A percentile compares a stretch with the other conserved stretches of the same genome.
These are phyloP conservation scores for Datnioides undecimradiatus DNA, from an alignment of 2,113 vertebrate species.

Conservation along the genomic window DNA sequence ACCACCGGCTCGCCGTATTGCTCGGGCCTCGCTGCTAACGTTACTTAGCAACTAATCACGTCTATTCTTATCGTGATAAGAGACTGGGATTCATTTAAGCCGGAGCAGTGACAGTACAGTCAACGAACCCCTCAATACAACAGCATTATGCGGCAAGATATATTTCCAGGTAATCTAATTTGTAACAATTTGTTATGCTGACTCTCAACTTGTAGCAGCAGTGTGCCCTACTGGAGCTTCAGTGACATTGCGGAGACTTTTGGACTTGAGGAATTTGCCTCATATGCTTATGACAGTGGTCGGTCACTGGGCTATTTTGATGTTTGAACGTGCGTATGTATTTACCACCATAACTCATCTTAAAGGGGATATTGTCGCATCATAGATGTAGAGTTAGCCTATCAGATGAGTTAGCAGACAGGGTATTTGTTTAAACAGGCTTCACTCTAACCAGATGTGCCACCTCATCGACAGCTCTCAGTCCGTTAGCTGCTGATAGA, in stretches of 20 bases:
- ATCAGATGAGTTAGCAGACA: constrained; percentile 21
- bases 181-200: constrained; percentile 4
- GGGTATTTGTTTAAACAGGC: neutral
- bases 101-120: neutral
- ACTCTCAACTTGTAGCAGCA: constrained; percentile 61
- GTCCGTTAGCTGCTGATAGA: constrained; percentile 27
- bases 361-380: neutral
- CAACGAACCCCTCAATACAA: neutral
- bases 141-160: neutral
- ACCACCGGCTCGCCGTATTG: constrained; percentile 35
- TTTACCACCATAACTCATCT: neutral
- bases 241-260: constrained; percentile 77
- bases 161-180: constrained; percentile 21
- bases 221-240: constrained; percentile 52
- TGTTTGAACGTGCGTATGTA: constrained; percentile 3
- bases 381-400: neutral
- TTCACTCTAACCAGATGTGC: constrained; percentile 71
- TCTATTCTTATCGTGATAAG: neutral
- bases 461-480: constrained; percentile 73
- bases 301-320: neutral
- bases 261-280: constrained; percentile 62
- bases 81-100: constrained; percentile 8
- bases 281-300: neutral
- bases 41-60: constrained; percentile 62
- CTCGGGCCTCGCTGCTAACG: constrained; percentile 64